Percentiles rank a stretch among this genome's conserved stretches.
Evolutionary conservation across 2,113 vertebrate species (phyloP).

Genomic region (Protobothrops flavoviridis): DNA sequence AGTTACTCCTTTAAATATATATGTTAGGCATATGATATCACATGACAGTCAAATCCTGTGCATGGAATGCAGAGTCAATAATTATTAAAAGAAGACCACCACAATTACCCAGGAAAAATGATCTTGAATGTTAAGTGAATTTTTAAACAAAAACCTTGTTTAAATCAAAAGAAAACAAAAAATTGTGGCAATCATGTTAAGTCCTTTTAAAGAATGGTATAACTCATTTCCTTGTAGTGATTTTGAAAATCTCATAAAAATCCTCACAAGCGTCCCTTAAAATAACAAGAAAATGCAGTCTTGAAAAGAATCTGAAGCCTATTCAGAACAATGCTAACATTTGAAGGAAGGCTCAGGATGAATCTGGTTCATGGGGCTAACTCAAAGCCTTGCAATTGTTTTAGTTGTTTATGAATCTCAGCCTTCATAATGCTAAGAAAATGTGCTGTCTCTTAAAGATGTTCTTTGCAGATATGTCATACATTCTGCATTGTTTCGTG

Average conservation of each 20-base stretch:
- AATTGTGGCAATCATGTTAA: background rate
- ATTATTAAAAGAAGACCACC: background rate
- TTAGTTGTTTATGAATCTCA: slow-evolving; percentile 66
- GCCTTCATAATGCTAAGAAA: slow-evolving; percentile 59
- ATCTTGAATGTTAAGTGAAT: background rate
- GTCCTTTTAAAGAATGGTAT: background rate
- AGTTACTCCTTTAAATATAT: background rate
- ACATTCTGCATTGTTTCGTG: slow-evolving; percentile 65
- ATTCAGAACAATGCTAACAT: background rate
- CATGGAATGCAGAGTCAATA: background rate
- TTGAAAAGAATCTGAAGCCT: background rate
- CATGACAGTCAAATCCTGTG: background rate
- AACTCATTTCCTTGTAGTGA: background rate
- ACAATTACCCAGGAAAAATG: background rate
- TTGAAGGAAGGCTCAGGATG: background rate
- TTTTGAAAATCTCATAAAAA: background rate
- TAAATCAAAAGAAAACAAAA: background rate
- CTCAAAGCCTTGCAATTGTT: slow-evolving; percentile 49
- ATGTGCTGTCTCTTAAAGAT: slow-evolving; percentile 73
- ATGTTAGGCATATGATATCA: background rate
- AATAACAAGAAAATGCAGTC: background rate
- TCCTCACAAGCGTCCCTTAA: background rate
- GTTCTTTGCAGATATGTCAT: slow-evolving; percentile 75
- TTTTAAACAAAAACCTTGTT: background rate
- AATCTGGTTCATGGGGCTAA: background rate